phyloP scores from a whole-genome alignment of 2,113 vertebrate species.

The Gasterosteus aculeatus region DNA sequence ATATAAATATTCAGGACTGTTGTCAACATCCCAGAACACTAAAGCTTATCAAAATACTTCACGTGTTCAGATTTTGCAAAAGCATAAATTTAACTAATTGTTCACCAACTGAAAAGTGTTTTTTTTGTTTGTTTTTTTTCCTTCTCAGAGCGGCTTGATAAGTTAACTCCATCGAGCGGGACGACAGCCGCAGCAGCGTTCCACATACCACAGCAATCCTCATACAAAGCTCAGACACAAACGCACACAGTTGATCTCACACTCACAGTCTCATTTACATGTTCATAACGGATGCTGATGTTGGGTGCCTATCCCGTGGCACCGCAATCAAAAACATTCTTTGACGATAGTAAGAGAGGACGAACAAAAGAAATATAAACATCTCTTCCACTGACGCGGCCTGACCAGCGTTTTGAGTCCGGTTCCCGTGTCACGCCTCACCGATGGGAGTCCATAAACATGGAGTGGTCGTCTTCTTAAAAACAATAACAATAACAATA shows the following conservation, averaged over 20 bases:
- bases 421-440: constrained; percentile 53
- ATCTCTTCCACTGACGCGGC: constrained; percentile 58
- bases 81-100: constrained; percentile 23
- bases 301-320: constrained; percentile 66
- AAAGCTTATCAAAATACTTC: constrained; percentile 36
- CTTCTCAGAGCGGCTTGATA: constrained; percentile 60
- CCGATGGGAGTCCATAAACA: constrained; percentile 60
- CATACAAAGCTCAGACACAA: constrained; percentile 28
- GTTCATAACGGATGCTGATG: constrained; percentile 25
- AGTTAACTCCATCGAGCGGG: constrained; percentile 68
- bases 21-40: neutral
- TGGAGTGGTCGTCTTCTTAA: constrained; percentile 16
- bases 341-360: constrained; percentile 44
- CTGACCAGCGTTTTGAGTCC: constrained; percentile 62
- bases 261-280: constrained; percentile 28
- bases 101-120: constrained; percentile 65
- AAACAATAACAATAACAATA: neutral
- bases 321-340: constrained; percentile 73
- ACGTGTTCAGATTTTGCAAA: constrained; percentile 32
- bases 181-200: constrained; percentile 70
- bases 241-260: neutral
- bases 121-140: constrained; percentile 68
- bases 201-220: constrained; percentile 66
- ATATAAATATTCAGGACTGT: constrained; percentile 14
- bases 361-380: constrained; percentile 71